phyloP scores from a whole-genome alignment of 1,140 invertebrate species.

The Heliothis virescens region DNA sequence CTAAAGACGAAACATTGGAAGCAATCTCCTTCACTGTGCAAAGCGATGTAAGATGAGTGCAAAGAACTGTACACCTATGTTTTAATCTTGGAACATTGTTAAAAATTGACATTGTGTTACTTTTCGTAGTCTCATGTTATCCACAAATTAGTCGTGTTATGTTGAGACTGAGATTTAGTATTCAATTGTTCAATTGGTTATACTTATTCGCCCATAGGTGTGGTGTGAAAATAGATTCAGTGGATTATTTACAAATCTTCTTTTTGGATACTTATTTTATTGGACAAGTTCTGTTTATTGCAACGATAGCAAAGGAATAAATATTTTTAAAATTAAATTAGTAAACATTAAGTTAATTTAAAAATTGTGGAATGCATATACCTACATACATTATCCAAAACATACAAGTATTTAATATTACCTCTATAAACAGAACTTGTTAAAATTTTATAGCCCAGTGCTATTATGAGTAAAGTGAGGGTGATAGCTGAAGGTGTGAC shows the following conservation, averaged over 20 bases:
- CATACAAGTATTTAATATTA: not conserved
- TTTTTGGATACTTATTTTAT: not conserved
- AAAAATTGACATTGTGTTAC: conserved; percentile 4
- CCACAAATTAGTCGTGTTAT: conserved; percentile 62
- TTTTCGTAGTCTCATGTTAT: conserved; percentile 40
- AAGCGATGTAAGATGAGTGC: conserved; percentile 78
- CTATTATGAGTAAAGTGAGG: conserved; percentile 65
- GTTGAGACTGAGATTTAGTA: conserved; percentile 32
- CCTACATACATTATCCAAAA: no score
- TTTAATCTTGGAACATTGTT: conserved; percentile 48
- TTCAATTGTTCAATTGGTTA: conserved; percentile 36
- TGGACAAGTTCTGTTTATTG: conserved; percentile 26
- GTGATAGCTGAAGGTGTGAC: conserved; percentile 74
- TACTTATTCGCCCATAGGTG: conserved; percentile 38
- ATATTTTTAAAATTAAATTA: not conserved
- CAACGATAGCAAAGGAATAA: not conserved
- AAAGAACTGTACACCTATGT: conserved; percentile 50
- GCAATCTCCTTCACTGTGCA: conserved; percentile 81
- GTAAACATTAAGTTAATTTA: not conserved
- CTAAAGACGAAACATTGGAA: conserved; percentile 80
- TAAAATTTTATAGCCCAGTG: conserved; percentile 37
- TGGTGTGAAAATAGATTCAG: conserved; percentile 34
- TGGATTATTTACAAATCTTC: conserved; percentile 35
- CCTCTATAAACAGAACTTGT: conserved; percentile 33
- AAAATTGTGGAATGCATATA: no score